Conservation (phyloP, 2,797 vertebrate species). For the Urosaurus nigricauda region DNA sequence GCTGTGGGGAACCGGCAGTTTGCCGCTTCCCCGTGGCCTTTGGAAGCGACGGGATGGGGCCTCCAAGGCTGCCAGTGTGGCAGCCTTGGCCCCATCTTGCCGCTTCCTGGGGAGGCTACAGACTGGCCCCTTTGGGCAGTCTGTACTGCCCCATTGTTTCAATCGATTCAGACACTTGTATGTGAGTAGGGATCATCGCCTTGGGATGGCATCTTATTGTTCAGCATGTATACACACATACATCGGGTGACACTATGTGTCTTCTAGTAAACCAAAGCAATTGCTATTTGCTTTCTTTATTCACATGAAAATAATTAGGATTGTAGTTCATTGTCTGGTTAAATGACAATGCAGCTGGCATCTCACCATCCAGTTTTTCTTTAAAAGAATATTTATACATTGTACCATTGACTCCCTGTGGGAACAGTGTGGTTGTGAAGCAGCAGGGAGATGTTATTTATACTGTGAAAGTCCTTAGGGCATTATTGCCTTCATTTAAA, state of each 20-base stretch:
- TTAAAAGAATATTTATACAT: neutral
- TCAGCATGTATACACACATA: neutral
- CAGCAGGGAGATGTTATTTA: conserved; percentile 54
- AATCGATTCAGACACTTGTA: neutral
- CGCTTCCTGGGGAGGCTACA: too few relatives aligned
- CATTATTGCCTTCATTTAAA: conserved; percentile 70
- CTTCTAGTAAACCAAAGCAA: neutral
- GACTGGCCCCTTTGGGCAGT: too few relatives aligned
- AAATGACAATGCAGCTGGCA: conserved; percentile 36
- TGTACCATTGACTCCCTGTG: conserved; percentile 27
- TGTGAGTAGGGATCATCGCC: neutral
- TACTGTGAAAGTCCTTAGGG: conserved; percentile 52
- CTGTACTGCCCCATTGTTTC: too few relatives aligned
- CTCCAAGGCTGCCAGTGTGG: too few relatives aligned
- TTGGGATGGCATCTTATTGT: neutral
- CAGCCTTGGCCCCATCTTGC: too few relatives aligned
- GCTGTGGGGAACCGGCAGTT: too few relatives aligned
- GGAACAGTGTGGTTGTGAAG: conserved; percentile 48
- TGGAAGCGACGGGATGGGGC: too few relatives aligned
- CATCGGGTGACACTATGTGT: neutral
- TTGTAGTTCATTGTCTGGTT: conserved; percentile 40
- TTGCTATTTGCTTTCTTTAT: conserved; percentile 33
- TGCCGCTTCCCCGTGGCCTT: too few relatives aligned
- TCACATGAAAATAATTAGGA: conserved; percentile 7
- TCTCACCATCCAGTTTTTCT: conserved; percentile 22